Evolutionary conservation across 2,888 invertebrate species (phyloP).

Genomic region (Nephrotoma flavescens): DNA sequence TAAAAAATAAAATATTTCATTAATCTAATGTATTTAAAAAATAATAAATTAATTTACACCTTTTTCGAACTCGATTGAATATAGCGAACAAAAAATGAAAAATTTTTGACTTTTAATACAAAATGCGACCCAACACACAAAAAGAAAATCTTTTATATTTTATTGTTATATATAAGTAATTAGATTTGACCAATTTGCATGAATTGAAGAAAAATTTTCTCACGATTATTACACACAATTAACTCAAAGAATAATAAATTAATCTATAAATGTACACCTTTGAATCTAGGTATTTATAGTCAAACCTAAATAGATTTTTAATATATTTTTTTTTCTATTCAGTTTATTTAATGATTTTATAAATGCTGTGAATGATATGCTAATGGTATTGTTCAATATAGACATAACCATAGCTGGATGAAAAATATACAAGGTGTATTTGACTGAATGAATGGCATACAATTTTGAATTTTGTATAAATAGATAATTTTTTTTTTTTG

Average conservation of each 20-base stretch:
- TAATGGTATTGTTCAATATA: background rate
- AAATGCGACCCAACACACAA: background rate
- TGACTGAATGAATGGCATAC: background rate
- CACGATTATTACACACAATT: background rate
- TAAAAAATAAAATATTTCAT: background rate
- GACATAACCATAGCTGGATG: background rate
- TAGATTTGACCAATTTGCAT: background rate
- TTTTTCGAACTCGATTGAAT: background rate
- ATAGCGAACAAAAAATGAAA: background rate
- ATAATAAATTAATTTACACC: background rate
- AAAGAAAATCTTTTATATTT: background rate
- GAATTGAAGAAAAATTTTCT: background rate
- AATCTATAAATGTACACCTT: background rate
- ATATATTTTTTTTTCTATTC: background rate
- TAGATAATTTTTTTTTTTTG: background rate
- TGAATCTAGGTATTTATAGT: background rate
- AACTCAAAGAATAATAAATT: background rate
- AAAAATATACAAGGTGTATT: background rate
- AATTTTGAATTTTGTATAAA: background rate
- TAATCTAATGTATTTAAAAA: background rate
- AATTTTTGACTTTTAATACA: background rate
- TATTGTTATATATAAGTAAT: background rate
- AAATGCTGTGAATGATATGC: background rate
- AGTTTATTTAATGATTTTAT: background rate
- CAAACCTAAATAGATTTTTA: background rate